Base-by-base conservation (phyloP, 1,140 invertebrate species). In the Caerostris darwini region DNA sequence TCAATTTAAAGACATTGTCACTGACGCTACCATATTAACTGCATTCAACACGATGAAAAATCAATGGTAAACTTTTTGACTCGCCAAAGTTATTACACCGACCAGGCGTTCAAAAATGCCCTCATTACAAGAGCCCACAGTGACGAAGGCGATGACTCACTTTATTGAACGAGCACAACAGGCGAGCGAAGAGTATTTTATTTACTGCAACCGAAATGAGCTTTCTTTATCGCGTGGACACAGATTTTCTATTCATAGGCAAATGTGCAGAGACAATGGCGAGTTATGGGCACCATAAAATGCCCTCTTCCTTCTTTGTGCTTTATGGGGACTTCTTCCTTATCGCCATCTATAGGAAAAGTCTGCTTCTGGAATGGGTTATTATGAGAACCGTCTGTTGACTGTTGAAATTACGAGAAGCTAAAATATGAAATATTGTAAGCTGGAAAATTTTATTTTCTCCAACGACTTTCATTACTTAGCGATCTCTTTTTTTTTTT, bases 251-350 rank as follows among this genome's bases (percentile, higher is more conserved):
- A n/a, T 90, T 77, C 64, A 56, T 71, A 90, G 54, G 88, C 34
- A 91, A 91, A 58, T 81, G 71, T 17, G 71, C 54, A 54, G 69
- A 91, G 71, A 91, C 90, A 91, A 91, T 91, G 19, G 69, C 12
- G 53, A 50, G 88, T 90, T 90, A 90, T 82, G 71, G 61, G 69
- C 3, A 1, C 71, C n/a, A 53, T 82, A 91, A 91, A 88, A 50
- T 88, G 86, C 17, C 86, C 19, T 64, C 34, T 56, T 56, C 14
- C 57, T 14, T 19, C 83, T n/a, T 56, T 10, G 4, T 53, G 10
- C 58, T 64, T 64, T 50, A 64, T 54, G 50, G 14, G 34, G 12
- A 10, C 19, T 12, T 64, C n/a, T 88, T 87, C 61, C 61, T 64
- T 54, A 53, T 88, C 82, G 5, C 17, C 34, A 87, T 87, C 59